phyloP scores from a whole-genome alignment of 92 coral and sea anemone species.

The Palythoa grandiflora region DNA sequence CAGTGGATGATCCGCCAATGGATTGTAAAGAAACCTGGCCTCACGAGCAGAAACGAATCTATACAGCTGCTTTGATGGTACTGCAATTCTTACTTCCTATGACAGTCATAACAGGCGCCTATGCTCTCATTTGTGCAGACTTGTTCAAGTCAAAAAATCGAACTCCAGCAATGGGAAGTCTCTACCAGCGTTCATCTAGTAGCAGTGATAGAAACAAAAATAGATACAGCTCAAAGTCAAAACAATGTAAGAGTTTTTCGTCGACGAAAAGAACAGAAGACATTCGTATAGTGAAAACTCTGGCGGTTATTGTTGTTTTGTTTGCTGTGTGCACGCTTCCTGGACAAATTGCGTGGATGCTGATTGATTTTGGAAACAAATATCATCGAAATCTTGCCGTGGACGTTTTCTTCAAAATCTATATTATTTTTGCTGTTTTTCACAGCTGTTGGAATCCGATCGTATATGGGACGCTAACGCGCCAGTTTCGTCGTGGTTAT shows the following conservation, averaged over 20 bases:
- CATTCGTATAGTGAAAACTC: conserved; percentile 66
- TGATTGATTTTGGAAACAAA: conserved; percentile 63
- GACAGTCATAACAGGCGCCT: conserved; percentile 10
- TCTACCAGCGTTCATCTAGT: not conserved
- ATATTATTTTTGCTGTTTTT: conserved; percentile 80
- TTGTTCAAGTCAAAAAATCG: conserved; percentile 22
- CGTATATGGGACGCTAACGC: conserved; percentile 81
- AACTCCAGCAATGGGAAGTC: conserved; percentile 13
- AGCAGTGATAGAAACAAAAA: conserved; percentile 2
- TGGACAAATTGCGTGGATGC: conserved; percentile 71
- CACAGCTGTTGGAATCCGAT: conserved; percentile 94
- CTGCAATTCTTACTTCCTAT: conserved; percentile 56
- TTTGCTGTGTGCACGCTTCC: conserved; percentile 72
- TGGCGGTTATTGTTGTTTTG: conserved; percentile 66
- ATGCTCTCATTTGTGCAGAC: conserved; percentile 41
- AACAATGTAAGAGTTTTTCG: not conserved
- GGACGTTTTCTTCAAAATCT: conserved; percentile 55
- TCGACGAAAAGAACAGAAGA: conserved; percentile 52
- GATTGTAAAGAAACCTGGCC: conserved; percentile 64
- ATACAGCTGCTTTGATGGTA: conserved; percentile 55
- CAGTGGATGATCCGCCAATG: conserved; percentile 36
- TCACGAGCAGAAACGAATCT: conserved; percentile 23
- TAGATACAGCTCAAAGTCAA: not conserved
- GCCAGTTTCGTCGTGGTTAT: conserved; percentile 87
- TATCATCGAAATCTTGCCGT: conserved; percentile 38